These are phyloP conservation scores for Diaphora mendica DNA, from an alignment of 2,888 invertebrate genomes.

Conservation along the genomic window DNA sequence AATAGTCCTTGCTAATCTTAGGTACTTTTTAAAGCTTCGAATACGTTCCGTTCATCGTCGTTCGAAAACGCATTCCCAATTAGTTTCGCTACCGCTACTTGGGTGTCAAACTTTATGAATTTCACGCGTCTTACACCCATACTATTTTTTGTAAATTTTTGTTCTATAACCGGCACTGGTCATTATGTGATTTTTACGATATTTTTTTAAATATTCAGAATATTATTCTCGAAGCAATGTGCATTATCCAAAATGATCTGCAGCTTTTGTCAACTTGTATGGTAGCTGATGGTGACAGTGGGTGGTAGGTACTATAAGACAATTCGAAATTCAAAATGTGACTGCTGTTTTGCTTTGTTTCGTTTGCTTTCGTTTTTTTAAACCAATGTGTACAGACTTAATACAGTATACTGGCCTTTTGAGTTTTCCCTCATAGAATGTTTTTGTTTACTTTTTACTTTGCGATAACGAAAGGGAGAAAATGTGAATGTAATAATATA, in stretches of 20 bases:
- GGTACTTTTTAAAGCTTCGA: background rate
- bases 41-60: constrained; percentile 26
- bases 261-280: constrained; percentile 41
- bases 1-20: background rate
- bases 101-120: constrained; percentile 76
- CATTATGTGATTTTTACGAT: constrained; percentile 68
- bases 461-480: background rate
- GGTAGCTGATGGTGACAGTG: constrained; percentile 47
- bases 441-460: background rate
- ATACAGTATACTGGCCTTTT: constrained; percentile 2
- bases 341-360: constrained; percentile 21
- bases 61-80: constrained; percentile 57
- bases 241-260: constrained; percentile 47
- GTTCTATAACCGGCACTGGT: constrained; percentile 58
- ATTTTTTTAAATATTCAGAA: constrained; percentile 45
- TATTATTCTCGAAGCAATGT: constrained; percentile 59
- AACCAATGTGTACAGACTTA: constrained; percentile 5
- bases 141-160: constrained; percentile 62
- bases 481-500: too few relatives aligned
- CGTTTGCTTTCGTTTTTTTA: background rate
- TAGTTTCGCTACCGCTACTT: constrained; percentile 67
- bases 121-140: constrained; percentile 70
- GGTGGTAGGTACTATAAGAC: constrained; percentile 35
- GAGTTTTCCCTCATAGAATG: background rate
- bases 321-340: constrained; percentile 37